These are phyloP conservation scores for Electrona antarctica DNA, from an alignment of 2,113 vertebrate genomes.

Conservation along the genomic window DNA sequence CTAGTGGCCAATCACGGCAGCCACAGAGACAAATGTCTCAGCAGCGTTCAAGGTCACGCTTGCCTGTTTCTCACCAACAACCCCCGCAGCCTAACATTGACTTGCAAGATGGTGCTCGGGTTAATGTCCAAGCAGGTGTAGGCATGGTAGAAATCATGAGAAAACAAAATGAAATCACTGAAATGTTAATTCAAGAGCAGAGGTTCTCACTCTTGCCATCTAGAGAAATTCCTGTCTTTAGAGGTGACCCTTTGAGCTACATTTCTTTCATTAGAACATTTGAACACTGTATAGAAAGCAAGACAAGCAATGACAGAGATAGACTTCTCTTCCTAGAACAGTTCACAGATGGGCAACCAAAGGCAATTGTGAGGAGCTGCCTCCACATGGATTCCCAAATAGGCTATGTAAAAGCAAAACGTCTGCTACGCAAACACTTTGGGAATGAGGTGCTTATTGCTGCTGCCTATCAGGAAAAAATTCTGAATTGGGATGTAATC, in stretches of 20 bases:
- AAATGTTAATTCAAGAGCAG: conserved; percentile 6
- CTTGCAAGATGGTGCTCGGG: neutral
- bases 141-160: neutral
- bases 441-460: neutral
- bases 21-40: too few relatives aligned
- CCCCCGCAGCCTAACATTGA: too few relatives aligned
- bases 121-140: neutral
- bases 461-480: neutral
- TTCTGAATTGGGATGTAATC: neutral
- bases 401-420: neutral
- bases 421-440: neutral
- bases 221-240: conserved; percentile 12
- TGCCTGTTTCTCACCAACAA: too few relatives aligned
- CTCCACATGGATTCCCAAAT: neutral
- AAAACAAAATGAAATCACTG: neutral
- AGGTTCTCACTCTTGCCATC: conserved; percentile 1
- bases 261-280: neutral
- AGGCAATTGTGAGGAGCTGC: neutral
- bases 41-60: too few relatives aligned
- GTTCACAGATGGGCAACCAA: neutral
- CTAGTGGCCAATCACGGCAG: too few relatives aligned
- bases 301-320: neutral
- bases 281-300: neutral
- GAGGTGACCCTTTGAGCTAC: neutral
- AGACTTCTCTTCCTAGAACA: neutral